Percentiles rank a stretch among this genome's conserved stretches.
Conservation (phyloP, 2,797 vertebrate genomes). For the Gymnothorax javanicus region DNA sequence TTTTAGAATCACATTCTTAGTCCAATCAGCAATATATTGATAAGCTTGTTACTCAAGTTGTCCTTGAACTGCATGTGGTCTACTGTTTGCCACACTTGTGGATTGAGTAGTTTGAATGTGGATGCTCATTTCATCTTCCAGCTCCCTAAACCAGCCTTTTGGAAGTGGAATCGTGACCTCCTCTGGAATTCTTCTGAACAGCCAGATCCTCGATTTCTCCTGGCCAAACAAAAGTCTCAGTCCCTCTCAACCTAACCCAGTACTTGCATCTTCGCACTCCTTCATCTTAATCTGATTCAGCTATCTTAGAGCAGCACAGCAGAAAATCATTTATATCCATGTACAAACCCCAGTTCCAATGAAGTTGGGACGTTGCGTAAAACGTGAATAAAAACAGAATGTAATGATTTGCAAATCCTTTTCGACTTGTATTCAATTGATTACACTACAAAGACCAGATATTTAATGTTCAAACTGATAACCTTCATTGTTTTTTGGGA, state of each 20-base stretch:
- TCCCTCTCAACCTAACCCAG: conserved; percentile 68
- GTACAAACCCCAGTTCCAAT: no score
- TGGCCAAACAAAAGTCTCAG: conserved; percentile 86
- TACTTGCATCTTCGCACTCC: conserved; percentile 46
- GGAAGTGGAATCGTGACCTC: conserved; percentile 91
- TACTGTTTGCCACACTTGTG: neutral
- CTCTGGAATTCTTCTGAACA: conserved; percentile 94
- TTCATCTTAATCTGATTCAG: conserved; percentile 18
- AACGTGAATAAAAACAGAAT: no score
- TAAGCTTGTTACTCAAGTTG: neutral
- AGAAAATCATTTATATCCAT: neutral
- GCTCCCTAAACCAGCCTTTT: conserved; percentile 94
- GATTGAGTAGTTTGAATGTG: neutral
- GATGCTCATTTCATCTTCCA: conserved; percentile 52
- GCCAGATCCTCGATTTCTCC: conserved; percentile 95
- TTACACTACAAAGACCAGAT: no score
- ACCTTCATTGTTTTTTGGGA: no score
- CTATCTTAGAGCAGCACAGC: neutral
- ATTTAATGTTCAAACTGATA: no score
- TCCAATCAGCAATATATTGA: neutral
- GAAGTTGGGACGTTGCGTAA: no score
- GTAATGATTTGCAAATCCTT: no score
- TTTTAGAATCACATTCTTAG: neutral
- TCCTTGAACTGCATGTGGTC: neutral
- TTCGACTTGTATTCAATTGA: no score